A percentile compares a stretch with the other conserved stretches of the same genome.
Evolutionary conservation across 2,888 invertebrate genomes (phyloP).

Genomic region (Melanchra persicariae): DNA sequence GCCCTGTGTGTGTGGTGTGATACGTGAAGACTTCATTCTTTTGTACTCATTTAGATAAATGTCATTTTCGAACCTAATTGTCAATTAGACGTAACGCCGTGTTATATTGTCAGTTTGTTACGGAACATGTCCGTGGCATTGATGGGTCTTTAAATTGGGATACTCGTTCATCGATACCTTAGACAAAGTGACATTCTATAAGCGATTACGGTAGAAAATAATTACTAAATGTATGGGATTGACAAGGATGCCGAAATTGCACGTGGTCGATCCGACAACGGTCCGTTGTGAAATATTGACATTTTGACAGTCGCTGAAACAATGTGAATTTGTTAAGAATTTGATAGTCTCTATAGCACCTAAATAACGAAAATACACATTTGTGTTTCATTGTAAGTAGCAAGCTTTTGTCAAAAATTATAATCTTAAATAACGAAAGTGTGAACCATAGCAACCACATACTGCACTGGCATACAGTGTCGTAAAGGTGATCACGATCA

Average conservation of each 20-base stretch:
- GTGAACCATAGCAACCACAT: neutral
- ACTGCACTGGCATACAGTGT: constrained; percentile 28
- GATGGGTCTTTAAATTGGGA: neutral
- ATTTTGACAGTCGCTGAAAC: neutral
- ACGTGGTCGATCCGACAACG: neutral
- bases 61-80: neutral
- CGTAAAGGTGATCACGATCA: constrained; percentile 69
- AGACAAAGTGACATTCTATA: neutral
- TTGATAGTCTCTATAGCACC: neutral
- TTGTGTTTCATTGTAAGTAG: neutral
- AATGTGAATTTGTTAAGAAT: neutral
- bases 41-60: neutral
- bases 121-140: neutral
- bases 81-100: neutral
- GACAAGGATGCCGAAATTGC: neutral
- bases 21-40: neutral
- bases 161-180: neutral
- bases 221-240: neutral
- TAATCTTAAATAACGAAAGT: neutral
- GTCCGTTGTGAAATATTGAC: neutral
- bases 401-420: neutral
- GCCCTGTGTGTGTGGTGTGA: constrained; percentile 67
- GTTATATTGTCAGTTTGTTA: neutral
- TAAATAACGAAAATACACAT: neutral
- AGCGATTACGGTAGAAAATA: neutral